Evolutionary conservation across 2,113 vertebrate species (phyloP), one percentile per base, ranked within the genome.

Genomic region (Bubo bubo): DNA sequence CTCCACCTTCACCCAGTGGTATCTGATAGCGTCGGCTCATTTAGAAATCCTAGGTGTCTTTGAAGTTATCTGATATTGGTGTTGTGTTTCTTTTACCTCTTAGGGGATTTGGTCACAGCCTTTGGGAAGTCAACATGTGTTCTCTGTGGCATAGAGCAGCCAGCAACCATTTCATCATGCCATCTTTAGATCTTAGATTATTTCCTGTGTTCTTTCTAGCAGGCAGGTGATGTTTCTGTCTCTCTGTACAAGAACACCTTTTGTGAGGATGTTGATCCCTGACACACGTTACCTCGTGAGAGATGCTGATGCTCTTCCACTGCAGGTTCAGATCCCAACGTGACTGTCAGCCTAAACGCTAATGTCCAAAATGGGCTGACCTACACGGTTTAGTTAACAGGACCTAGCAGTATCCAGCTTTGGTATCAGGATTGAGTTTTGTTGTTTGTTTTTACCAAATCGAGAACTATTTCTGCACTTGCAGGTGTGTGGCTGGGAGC

Each of bases 321-420:
- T 14, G 55, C 52, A 74, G 32, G 23, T 41, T 66, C 8, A 62
- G 67, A 77, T 14, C 50, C 1, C 1, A 41, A 21, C 0, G 5
- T 63, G 28, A 41, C 10, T 7, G 37, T 32, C 26, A 64, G 59
- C 20, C n/a, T 2, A 14, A 41, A 18, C 4, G 2, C 18, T 34
- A 1, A 35, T 2, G 13, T 12, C 59, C 59, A 70, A 71, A 86
- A 66, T 3, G 3, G 14, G 50, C 35, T 43, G 32, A 86, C 20
- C 22, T 35, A 10, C 0, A 0, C 0, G 2, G 28, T 39, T 86
- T 41, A 37, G 34, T 27, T 58, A 45, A 53, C 0, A 52, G 15
- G n/a, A 74, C 32, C 23, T 10, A 15, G 14, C 43, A 87, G 28
- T 27, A 47, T 6, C 28, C 55, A 83, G 34, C 22, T 71, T 43